Evolutionary conservation across 2,888 invertebrate species (phyloP).

Genomic region (Tipula vernalis): DNA sequence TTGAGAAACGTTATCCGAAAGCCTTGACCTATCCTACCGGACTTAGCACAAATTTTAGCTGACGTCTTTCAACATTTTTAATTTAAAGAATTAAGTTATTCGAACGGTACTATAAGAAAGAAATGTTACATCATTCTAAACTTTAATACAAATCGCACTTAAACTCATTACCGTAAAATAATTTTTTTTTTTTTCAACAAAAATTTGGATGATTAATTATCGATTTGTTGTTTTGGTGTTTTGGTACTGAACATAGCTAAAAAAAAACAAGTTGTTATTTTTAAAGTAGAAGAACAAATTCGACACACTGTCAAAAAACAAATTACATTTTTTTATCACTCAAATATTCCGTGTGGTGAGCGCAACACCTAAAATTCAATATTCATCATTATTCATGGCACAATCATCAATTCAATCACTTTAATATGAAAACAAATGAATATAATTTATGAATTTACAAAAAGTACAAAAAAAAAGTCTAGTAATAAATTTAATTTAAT

Average conservation of each 20-base stretch:
- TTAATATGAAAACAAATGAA: not conserved
- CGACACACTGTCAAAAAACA: conserved; percentile 4
- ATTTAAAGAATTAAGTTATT: not conserved
- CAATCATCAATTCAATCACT: not conserved
- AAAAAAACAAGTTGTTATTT: not conserved
- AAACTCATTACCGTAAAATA: not conserved
- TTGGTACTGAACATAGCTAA: not conserved
- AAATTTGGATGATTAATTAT: not conserved
- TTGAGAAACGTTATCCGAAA: not conserved
- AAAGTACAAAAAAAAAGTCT: not conserved
- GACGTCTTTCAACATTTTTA: not conserved
- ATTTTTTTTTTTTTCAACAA: not conserved
- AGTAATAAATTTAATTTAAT: not conserved
- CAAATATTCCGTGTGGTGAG: not conserved
- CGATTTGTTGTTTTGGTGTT: not conserved
- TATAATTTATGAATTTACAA: not conserved
- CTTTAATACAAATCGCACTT: not conserved
- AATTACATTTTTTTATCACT: not conserved
- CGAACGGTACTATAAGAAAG: not conserved
- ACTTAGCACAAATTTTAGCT: not conserved
- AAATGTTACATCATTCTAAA: not conserved
- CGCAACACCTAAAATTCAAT: not conserved
- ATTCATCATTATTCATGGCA: not conserved
- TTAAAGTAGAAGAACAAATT: not conserved
- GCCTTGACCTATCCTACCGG: not conserved